Evolutionary conservation across 2,113 vertebrate genomes (phyloP).

Genomic region (Lepisosteus oculatus): DNA sequence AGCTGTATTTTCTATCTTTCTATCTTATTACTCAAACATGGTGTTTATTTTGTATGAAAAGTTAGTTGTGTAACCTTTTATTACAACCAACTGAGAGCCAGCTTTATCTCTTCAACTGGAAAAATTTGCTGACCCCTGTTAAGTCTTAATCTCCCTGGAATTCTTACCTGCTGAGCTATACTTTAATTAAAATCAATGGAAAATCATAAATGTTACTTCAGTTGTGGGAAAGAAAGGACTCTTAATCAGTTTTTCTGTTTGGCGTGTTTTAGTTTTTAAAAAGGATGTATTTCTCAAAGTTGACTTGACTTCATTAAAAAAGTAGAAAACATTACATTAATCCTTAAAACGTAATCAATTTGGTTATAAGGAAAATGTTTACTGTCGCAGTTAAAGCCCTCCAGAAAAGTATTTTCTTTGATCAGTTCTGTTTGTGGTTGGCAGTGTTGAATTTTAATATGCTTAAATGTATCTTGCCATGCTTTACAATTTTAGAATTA

Average conservation of each 20-base stretch:
- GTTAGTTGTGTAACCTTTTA: constrained; percentile 56
- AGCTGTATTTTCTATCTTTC: no score
- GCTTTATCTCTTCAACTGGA: constrained; percentile 65
- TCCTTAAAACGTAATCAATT: no score
- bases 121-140: constrained; percentile 74
- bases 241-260: constrained; percentile 1
- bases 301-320: no score
- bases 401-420: no score
- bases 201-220: constrained; percentile 66
- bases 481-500: no score
- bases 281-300: not conserved
- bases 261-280: not conserved
- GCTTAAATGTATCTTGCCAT: no score
- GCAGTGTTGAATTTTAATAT: no score
- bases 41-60: constrained; percentile 33
- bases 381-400: no score
- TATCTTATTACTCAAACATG: constrained; percentile 1
- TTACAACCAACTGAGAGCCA: constrained; percentile 34
- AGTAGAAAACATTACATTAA: no score
- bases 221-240: constrained; percentile 44
- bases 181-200: constrained; percentile 79
- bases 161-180: constrained; percentile 70
- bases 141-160: constrained; percentile 73
- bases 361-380: no score
- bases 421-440: no score